Evolutionary conservation across 1,140 invertebrate genomes (phyloP), one percentile per base, ranked within the genome.

Genomic region (Pseudomyrmex sp.): DNA sequence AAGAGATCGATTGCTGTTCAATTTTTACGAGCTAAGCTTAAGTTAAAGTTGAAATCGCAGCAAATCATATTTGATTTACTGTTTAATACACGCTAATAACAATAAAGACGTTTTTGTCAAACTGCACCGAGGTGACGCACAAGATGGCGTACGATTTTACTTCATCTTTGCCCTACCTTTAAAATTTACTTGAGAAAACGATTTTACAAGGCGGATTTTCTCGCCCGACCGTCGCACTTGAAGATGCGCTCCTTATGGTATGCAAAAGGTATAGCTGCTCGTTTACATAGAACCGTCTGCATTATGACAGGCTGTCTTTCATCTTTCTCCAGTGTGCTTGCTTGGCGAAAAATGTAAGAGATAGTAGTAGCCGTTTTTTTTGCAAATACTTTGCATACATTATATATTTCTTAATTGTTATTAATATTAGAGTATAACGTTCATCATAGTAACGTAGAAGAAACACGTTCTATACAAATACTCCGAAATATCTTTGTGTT

Each of bases 141-240:
- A 35, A 35, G 35, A 35, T 18, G n/a, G 15, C 8, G 2, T 59
- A 35, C 72, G 48, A 35, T 10, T 80, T 80, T 48, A 48, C 12
- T 59, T 12, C 35, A 48, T 26, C 1, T 15, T 52, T 46, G n/a
- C 59, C 35, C 18, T 12, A 76, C 8, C 12, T n/a, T 70, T 61
- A 26, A 80, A 70, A 26, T 80, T 72, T 59, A 59, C 15, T 35
- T 7, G 12, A 69, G 58, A 8, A 13, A 69, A 35, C 18, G 63
- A 68, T 69, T 69, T 79, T 79, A 79, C 59, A 46, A 63, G 4
- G 20, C 50, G 50, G 35, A 68, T 65, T 79, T 79, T 69, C 13
- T 23, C 20, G 58, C 18, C 23, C 15, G 12, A 13, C 9, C 18
- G 18, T 2, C 20, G 73, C 26, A 35, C 35, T 44, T 26, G 68